Evolutionary conservation across 2,797 vertebrate genomes (phyloP).

Genomic region (Micrastur ruficollis): DNA sequence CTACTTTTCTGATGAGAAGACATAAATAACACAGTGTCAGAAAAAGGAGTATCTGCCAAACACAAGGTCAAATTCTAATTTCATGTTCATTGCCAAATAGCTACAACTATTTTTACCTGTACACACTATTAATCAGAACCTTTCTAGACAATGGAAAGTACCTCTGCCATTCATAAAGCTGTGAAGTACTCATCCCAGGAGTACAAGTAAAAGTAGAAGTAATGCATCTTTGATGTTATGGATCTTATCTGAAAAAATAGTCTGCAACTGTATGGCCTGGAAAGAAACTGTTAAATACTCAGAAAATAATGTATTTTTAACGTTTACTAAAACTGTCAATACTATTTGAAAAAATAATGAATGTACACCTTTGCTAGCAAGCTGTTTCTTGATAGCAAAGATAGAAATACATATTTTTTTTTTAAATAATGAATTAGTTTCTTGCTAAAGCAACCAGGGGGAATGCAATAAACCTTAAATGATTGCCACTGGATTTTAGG

Average conservation of each 20-base stretch:
- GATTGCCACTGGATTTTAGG: neutral
- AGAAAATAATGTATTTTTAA: neutral
- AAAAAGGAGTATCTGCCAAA: neutral
- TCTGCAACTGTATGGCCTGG: neutral
- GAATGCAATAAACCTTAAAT: neutral
- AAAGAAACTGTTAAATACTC: neutral
- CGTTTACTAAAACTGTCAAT: neutral
- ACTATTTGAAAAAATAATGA: neutral
- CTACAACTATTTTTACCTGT: neutral
- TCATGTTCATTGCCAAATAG: neutral
- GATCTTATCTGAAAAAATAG: conserved; percentile 47
- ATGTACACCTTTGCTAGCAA: neutral
- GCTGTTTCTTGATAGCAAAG: neutral
- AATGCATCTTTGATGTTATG: conserved; percentile 78
- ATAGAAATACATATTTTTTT: neutral
- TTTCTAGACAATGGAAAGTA: neutral
- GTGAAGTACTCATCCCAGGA: conserved; percentile 73
- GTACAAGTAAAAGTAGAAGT: conserved; percentile 30
- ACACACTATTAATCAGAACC: neutral
- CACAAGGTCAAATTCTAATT: neutral
- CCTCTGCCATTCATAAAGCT: conserved; percentile 68
- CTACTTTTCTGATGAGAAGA: neutral
- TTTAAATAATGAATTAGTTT: neutral
- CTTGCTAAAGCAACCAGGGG: neutral
- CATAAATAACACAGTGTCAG: neutral